These are phyloP conservation scores for Strix occidentalis DNA, from an alignment of 2,797 vertebrate genomes.

Conservation along the genomic window DNA sequence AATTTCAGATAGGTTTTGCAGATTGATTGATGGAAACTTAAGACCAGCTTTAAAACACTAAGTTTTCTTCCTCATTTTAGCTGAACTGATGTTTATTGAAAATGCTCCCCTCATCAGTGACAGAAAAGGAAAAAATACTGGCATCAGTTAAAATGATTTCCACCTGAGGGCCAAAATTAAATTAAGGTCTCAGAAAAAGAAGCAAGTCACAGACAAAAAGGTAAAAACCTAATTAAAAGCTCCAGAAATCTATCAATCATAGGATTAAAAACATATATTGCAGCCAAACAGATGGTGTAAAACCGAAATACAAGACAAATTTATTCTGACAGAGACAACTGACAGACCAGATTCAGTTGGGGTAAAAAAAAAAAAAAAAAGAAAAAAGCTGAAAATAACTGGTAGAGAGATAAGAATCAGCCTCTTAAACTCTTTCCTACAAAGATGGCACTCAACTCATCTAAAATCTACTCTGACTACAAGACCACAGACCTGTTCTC, in stretches of 20 bases:
- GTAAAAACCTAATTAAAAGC: conserved; percentile 14
- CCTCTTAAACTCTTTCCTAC: not conserved
- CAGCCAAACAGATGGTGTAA: conserved; percentile 38
- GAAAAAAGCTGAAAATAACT: not conserved
- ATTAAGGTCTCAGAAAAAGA: not conserved
- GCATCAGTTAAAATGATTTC: not conserved
- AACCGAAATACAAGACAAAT: not conserved
- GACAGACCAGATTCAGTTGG: conserved; percentile 1
- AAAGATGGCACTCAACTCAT: not conserved
- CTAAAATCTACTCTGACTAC: not conserved
- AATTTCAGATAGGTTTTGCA: not conserved
- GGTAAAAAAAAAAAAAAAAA: no score
- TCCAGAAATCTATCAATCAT: conserved; percentile 44
- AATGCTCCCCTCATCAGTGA: not conserved
- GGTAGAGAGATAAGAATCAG: not conserved
- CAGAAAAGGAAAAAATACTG: not conserved
- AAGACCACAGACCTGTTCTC: not conserved
- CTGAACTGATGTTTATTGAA: not conserved
- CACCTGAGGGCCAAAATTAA: not conserved
- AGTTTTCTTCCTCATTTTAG: not conserved
- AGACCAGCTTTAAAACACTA: not conserved
- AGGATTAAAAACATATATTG: not conserved
- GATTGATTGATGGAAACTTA: not conserved
- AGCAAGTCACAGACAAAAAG: not conserved
- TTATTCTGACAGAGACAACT: conserved; percentile 41